Conservation (phyloP, 2,888 invertebrate species). For the Drosophila mulleri region DNA sequence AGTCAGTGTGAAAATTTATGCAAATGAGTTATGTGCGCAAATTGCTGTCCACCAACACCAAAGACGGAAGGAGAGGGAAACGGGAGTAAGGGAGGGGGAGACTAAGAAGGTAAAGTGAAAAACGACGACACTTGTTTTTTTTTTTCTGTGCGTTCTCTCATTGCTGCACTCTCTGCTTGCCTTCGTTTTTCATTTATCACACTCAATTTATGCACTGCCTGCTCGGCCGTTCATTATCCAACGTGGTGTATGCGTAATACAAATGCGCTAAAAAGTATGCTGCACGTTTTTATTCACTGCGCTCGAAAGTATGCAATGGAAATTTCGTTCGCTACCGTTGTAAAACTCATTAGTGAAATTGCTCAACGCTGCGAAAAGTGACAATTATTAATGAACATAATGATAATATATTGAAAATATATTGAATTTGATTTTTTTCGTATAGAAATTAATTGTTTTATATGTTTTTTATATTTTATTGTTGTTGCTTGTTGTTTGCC, state of each 20-base stretch:
- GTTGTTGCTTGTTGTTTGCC: conserved; percentile 43
- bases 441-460: conserved; percentile 12
- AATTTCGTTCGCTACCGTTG: conserved; percentile 16
- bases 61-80: conserved; percentile 9
- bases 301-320: conserved; percentile 47
- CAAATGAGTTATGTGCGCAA: conserved; percentile 80
- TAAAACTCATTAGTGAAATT: conserved; percentile 72
- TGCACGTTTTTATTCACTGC: conserved; percentile 21
- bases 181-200: conserved; percentile 74
- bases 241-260: conserved; percentile 55
- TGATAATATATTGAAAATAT: conserved; percentile 36
- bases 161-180: conserved; percentile 31
- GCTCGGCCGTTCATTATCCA: conserved; percentile 54
- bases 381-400: conserved; percentile 42
- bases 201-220: conserved; percentile 71
- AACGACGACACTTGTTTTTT: conserved; percentile 65
- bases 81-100: background rate
- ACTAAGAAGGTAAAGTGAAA: conserved; percentile 52
- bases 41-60: conserved; percentile 67
- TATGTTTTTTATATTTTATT: conserved; percentile 45
- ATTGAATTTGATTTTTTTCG: conserved; percentile 10
- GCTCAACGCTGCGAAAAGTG: conserved; percentile 48
- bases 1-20: conserved; percentile 79
- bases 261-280: conserved; percentile 52
- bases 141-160: conserved; percentile 26